Evolutionary conservation across 2,888 invertebrate species (phyloP), one percentile per base, ranked within the genome.

Genomic region (Glaucopsyche alexis): DNA sequence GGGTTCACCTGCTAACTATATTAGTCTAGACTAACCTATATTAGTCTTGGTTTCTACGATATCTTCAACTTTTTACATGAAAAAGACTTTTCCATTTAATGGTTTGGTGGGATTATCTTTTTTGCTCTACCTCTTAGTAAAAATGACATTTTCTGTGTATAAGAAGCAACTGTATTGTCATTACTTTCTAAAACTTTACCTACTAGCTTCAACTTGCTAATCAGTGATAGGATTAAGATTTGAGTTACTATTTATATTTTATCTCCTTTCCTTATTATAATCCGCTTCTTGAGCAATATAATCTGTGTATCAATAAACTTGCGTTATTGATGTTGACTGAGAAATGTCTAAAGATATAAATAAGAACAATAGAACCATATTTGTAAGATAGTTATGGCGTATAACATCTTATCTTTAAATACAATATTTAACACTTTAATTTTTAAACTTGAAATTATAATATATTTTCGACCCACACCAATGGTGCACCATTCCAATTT

Each of bases 281-380:
- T 16, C 45, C 19, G 6, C 11, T 50, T 64, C 45, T 38, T 38
- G 13, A 38, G 19, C 9, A 60, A 60, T 60, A 60, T 60, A 60
- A 60, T 60, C 19, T 11, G 11, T 19, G 19, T 55, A 60, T 60
- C 14, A 69, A 69, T 45, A 47, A 13, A 67, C 64, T 29, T 60
- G 64, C 14, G 6, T 49, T 40, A 29, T 60, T 29, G 19, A 3
- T 1, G 1, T 60, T 29, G 29, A 13, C 38, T 60, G 11, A 29
- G 29, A 14, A 60, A 13, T 60, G 38, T 7, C 60, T 60, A 60
- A 19, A 29, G 29, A 50, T 50, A 60, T 11, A 29, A 60, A 60
- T 29, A 38, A 2, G 55, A 38, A 38, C 13, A 60, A 60, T 14
- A 29, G 29, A 1, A 29, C 29, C 14, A 60, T 19, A 8, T 38